Evolutionary conservation across 2,888 invertebrate species (phyloP).

Genomic region (Clivina fossor): DNA sequence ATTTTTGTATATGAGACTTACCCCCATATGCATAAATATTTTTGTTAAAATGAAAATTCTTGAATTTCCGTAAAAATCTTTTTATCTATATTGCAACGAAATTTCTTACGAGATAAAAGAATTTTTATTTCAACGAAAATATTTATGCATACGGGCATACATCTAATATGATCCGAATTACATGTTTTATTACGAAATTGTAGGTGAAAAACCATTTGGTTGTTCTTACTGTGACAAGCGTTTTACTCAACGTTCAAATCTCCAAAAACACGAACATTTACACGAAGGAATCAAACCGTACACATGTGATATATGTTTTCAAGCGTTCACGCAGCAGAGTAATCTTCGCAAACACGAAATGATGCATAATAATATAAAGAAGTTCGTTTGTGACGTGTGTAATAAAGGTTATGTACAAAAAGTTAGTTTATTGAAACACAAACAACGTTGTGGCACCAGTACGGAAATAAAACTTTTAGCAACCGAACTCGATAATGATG

Average conservation of each 20-base stretch:
- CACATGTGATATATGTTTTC: constrained; percentile 35
- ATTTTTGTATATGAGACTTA: too few relatives aligned
- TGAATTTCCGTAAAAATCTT: too few relatives aligned
- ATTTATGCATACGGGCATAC: too few relatives aligned
- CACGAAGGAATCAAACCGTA: constrained; percentile 39
- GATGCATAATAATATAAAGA: constrained; percentile 34
- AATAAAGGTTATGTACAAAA: constrained; percentile 31
- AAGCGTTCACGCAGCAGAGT: constrained; percentile 38
- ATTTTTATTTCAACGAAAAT: too few relatives aligned
- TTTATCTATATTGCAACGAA: too few relatives aligned
- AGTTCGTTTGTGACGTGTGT: constrained; percentile 26
- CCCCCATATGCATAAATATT: too few relatives aligned
- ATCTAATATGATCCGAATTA: too few relatives aligned
- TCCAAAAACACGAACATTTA: constrained; percentile 39
- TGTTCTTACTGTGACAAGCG: constrained; percentile 38
- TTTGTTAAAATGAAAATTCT: too few relatives aligned
- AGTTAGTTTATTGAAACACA: constrained; percentile 30
- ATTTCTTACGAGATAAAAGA: too few relatives aligned
- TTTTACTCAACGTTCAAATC: constrained; percentile 39
- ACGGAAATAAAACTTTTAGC: neutral
- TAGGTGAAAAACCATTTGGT: constrained; percentile 40
- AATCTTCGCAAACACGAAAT: constrained; percentile 39
- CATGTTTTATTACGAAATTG: constrained; percentile 16
- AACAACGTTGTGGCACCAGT: constrained; percentile 13
- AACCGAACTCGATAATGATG: neutral